Conservation (phyloP, 2,797 vertebrate genomes). For the Hydrophis major region DNA sequence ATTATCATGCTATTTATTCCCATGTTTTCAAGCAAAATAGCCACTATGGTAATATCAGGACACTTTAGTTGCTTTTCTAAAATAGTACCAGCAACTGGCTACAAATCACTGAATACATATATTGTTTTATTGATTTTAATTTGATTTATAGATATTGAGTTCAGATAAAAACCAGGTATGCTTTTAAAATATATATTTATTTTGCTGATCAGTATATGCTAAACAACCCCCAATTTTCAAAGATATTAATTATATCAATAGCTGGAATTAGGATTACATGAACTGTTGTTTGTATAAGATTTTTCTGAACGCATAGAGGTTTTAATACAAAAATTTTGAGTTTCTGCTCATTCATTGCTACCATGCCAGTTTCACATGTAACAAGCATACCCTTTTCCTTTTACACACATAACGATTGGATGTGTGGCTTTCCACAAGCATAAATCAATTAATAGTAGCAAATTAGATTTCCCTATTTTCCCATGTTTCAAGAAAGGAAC, state of each 20-base stretch:
- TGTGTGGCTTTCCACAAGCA: not conserved
- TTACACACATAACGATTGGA: not conserved
- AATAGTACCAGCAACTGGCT: not conserved
- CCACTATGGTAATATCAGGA: not conserved
- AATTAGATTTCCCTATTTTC: not conserved
- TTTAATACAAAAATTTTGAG: not conserved
- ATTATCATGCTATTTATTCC: not conserved
- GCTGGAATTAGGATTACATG: not conserved
- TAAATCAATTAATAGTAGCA: not conserved
- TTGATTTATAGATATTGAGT: not conserved
- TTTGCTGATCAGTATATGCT: not conserved
- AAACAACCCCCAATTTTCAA: not conserved
- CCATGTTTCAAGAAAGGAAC: not conserved
- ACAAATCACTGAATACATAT: not conserved
- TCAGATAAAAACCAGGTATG: not conserved
- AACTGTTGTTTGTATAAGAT: not conserved
- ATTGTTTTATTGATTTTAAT: not conserved
- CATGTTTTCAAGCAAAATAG: not conserved
- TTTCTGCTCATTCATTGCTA: not conserved
- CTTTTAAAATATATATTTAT: not conserved
- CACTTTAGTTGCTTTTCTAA: not conserved
- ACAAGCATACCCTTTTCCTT: not conserved
- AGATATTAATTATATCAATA: not conserved
- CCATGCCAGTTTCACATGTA: not conserved
- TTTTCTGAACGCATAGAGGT: not conserved